Base-by-base conservation (phyloP, 2,797 vertebrate genomes). In the Tolypeutes matacus region DNA sequence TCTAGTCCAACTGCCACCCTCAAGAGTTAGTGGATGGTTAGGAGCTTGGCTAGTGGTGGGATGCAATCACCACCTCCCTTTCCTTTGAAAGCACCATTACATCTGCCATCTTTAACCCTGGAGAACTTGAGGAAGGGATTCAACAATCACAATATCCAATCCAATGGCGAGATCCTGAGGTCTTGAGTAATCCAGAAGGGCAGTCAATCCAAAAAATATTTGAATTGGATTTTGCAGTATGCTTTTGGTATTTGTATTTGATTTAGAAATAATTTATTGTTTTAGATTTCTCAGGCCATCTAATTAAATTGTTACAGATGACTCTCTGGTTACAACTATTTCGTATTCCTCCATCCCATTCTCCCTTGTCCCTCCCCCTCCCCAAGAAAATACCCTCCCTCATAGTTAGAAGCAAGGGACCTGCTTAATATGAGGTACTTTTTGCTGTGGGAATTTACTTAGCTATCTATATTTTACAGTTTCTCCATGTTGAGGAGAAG, bases 391-490 rank as follows among this genome's bases (percentile, higher is more conserved):
- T 29, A 58, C 29, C 31, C 17, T 42, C 25, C 29, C 11, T 69
- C 29, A 39, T 75, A 92, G 87, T 13, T 34, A 17, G 29, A 96
- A 85, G 46, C 23, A 69, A 93, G 27, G 1, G 7, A 94, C 27
- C 51, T 89, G 81, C 25, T 58, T 86, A 90, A 36, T 11, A 73
- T 21, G 20, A 82, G 2, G 67, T 58, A 20, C 27, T 76, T 64
- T 93, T 91, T 64, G 13, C 46, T 73, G 80, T 81, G 36, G 36
- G 21, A 92, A 89, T 80, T 96, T 96, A 85, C 51, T 87, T 90
- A 60, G 27, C 25, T 89, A 5, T 91, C 82, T 31, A 25, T 86
- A 58, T 64, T 87, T 92, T 75, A 85, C 0, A 69, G 60, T 13
- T 58, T 84, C 18, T 89, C 46, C 89, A n/a, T 31, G 29, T 60